A percentile compares a stretch with the other conserved stretches of the same genome.
These are phyloP conservation scores for Tetragonisca angustula DNA, from an alignment of 2,888 invertebrate species.

Conservation along the genomic window DNA sequence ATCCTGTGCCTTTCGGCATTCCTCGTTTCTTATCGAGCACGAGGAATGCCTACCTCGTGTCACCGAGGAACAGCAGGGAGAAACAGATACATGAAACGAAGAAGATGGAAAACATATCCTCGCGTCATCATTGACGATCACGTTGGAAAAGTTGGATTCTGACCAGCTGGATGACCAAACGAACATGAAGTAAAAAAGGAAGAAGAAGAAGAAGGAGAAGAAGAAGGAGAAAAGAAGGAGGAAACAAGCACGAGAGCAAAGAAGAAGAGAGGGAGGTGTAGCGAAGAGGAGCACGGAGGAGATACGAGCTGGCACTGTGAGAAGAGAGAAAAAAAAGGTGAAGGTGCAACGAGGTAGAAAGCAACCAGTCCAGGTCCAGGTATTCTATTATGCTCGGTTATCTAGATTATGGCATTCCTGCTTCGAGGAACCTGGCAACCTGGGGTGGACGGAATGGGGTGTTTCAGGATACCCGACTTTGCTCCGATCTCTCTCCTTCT, in stretches of 20 bases:
- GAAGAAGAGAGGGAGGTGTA: slow-evolving; percentile 33
- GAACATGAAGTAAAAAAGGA: slow-evolving; percentile 12
- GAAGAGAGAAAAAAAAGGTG: slow-evolving; percentile 72
- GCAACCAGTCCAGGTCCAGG: slow-evolving; percentile 76
- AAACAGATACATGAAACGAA: not conserved
- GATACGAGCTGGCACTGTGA: slow-evolving; percentile 55
- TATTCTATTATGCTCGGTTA: slow-evolving; percentile 83
- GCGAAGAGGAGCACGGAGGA: slow-evolving; percentile 51
- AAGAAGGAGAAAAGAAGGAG: slow-evolving; percentile 39
- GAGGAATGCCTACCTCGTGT: slow-evolving; percentile 46
- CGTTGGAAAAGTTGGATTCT: slow-evolving; percentile 64
- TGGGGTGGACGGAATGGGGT: slow-evolving; percentile 68
- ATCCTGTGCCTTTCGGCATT: slow-evolving; percentile 44
- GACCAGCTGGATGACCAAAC: slow-evolving; percentile 52
- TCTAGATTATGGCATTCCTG: slow-evolving; percentile 83
- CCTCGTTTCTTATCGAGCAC: slow-evolving; percentile 58
- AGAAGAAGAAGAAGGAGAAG: slow-evolving; percentile 10
- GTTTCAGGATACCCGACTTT: slow-evolving; percentile 60
- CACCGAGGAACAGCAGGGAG: slow-evolving; percentile 20
- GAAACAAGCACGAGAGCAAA: slow-evolving; percentile 11
- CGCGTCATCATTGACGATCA: slow-evolving; percentile 62
- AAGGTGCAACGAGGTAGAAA: slow-evolving; percentile 82
- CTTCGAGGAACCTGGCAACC: slow-evolving; percentile 77
- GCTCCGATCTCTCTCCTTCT: slow-evolving; percentile 48
- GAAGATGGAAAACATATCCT: not conserved